phyloP scores from a whole-genome alignment of 2,888 invertebrate genomes.

The Aphodius sticticus region DNA sequence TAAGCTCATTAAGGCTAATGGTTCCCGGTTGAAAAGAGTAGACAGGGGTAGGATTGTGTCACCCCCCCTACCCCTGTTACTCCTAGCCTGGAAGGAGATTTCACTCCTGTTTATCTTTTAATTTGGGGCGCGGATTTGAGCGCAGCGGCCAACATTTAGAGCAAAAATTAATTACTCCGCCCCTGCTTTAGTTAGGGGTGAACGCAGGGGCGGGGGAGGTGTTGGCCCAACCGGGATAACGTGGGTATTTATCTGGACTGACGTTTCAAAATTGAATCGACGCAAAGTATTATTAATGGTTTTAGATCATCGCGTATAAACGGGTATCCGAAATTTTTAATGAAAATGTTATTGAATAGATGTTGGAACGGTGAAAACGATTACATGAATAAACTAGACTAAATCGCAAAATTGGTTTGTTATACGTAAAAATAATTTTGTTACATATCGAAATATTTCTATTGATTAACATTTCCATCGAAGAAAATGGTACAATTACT shows the following conservation, averaged over 20 bases:
- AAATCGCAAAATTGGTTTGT: too few species aligned
- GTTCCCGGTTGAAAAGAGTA: background rate
- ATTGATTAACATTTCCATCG: too few species aligned
- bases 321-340: too few species aligned
- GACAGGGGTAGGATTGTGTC: slow-evolving; percentile 46
- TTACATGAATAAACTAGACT: too few species aligned
- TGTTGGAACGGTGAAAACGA: too few species aligned
- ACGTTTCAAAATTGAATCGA: background rate
- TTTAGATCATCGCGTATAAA: too few species aligned
- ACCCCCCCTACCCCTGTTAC: slow-evolving; percentile 25
- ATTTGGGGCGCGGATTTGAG: background rate
- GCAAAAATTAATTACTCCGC: slow-evolving; percentile 6
- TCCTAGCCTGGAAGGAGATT: background rate
- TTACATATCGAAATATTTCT: too few species aligned
- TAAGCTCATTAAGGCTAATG: background rate
- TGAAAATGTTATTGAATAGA: too few species aligned
- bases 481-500: too few species aligned
- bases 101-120: slow-evolving; percentile 24
- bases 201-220: background rate
- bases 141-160: background rate
- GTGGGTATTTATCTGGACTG: background rate
- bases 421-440: too few species aligned
- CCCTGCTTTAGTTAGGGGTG: background rate
- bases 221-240: background rate
- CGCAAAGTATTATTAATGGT: too few species aligned